Base-by-base conservation (phyloP, 2,113 vertebrate genomes). In the Triplophysa dalaica region DNA sequence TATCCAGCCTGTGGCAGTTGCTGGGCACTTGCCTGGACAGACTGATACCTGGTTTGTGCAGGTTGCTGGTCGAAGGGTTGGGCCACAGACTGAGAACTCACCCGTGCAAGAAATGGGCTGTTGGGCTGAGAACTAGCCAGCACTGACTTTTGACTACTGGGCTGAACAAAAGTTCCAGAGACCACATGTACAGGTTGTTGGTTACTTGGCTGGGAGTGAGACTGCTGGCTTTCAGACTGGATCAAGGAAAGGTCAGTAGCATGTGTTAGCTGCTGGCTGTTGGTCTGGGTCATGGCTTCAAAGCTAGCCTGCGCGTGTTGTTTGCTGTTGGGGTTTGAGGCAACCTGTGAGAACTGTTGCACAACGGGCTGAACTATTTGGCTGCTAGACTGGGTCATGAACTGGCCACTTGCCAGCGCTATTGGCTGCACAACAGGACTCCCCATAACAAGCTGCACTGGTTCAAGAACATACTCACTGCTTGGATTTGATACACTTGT, bases 241-340 rank as follows among this genome's bases (percentile, higher is more conserved):
- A 16, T 1, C 6, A 24, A 11, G 11, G 33, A 41, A 3, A 26
- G 61, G 24, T 29, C 9, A 0, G 7, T 0, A 2, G 21, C 7
- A 3, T 14, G 41, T 22, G 9, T 33, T 3, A 4, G 19, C 8
- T 38, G 29, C 0, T 19, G 63, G 8, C 17, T 10, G 2, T 11
- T 9, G 0, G 41, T 3, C 12, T 29, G 26, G 26, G 26, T 29
- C 26, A 29, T 29, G 26, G 26, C 26, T 29, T 50, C 48, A 50
- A 16, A 10, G 0, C 13, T 0, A 2, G 21, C 7, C 8, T 14
- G 41, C 4, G 9, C 33, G 5, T 1, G 10, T 2, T 38, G 29
- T 1, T 19, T 33, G 3, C 29, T 10, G 2, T 16, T 9, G 0
- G 41, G n/a, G 2, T 67, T 38, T 11, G 2, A 22, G 4, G 3